Percentiles rank a stretch among this genome's conserved stretches.
Evolutionary conservation across 2,797 vertebrate genomes (phyloP).

Genomic region (Sebastes iracundus): DNA sequence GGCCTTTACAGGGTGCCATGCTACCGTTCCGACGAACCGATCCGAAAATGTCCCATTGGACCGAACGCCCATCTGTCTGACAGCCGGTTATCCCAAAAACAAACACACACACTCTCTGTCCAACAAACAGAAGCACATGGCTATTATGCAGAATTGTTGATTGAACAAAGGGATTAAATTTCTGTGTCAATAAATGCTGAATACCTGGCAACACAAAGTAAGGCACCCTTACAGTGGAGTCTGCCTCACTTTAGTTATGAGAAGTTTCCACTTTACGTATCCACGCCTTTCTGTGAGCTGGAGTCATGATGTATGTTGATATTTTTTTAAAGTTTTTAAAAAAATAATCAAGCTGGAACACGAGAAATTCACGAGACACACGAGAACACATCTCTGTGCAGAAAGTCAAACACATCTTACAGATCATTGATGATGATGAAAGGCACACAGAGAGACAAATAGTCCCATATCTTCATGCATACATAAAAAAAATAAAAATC

Average conservation of each 20-base stretch:
- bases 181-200: background rate
- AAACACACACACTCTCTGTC: too few relatives aligned
- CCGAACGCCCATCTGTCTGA: too few relatives aligned
- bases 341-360: background rate
- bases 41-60: too few relatives aligned
- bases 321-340: rapidly evolving
- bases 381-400: background rate
- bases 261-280: background rate
- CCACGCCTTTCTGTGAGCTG: background rate
- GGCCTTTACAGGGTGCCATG: too few relatives aligned
- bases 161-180: background rate
- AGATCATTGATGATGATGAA: background rate
- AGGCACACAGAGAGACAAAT: background rate
- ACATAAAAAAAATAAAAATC: background rate
- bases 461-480: background rate
- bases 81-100: too few relatives aligned
- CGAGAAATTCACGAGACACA: too few relatives aligned
- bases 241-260: background rate
- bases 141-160: background rate
- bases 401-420: background rate
- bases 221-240: too few relatives aligned
- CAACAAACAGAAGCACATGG: too few relatives aligned
- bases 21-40: too few relatives aligned
- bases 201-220: background rate
- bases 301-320: background rate